Evolutionary conservation across 2,888 invertebrate genomes (phyloP).

Genomic region (Caenorhabditis sp.): DNA sequence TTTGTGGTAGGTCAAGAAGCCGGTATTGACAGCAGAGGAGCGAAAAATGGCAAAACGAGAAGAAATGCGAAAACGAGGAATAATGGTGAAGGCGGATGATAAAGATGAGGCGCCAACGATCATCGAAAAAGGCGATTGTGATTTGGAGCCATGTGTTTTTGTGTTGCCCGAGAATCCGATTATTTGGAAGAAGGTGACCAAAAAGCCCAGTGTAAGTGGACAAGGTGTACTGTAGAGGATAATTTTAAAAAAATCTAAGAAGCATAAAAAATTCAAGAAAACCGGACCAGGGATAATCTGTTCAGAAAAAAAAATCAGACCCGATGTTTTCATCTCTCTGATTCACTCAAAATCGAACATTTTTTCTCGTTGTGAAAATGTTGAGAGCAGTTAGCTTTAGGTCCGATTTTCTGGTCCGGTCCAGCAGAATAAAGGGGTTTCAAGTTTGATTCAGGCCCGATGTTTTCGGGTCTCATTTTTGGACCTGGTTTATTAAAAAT

Average conservation of each 20-base stretch:
- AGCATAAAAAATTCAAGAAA: background rate
- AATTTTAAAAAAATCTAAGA: background rate
- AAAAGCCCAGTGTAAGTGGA: background rate
- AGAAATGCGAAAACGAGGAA: slow-evolving; percentile 33
- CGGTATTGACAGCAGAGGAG: slow-evolving; percentile 31
- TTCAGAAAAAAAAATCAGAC: too few species aligned
- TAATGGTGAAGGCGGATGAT: slow-evolving; percentile 49
- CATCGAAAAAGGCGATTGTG: slow-evolving; percentile 27
- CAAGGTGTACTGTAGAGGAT: background rate
- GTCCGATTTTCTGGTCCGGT: too few species aligned
- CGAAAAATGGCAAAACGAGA: slow-evolving; percentile 28
- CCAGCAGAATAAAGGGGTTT: background rate
- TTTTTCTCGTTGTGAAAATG: too few species aligned
- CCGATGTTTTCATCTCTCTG: too few species aligned
- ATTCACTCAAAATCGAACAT: too few species aligned
- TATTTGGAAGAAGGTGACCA: slow-evolving; percentile 7
- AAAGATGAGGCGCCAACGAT: slow-evolving; percentile 37
- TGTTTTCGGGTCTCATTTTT: too few species aligned
- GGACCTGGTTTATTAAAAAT: too few species aligned
- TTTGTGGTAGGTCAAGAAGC: slow-evolving; percentile 1
- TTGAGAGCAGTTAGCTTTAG: background rate
- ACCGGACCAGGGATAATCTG: too few species aligned
- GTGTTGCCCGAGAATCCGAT: background rate
- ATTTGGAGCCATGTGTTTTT: background rate
- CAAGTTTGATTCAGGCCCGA: too few species aligned